A percentile compares a stretch with the other conserved stretches of the same genome.
Conservation (phyloP, 2,888 invertebrate genomes). For the Sarcophaga variegata region DNA sequence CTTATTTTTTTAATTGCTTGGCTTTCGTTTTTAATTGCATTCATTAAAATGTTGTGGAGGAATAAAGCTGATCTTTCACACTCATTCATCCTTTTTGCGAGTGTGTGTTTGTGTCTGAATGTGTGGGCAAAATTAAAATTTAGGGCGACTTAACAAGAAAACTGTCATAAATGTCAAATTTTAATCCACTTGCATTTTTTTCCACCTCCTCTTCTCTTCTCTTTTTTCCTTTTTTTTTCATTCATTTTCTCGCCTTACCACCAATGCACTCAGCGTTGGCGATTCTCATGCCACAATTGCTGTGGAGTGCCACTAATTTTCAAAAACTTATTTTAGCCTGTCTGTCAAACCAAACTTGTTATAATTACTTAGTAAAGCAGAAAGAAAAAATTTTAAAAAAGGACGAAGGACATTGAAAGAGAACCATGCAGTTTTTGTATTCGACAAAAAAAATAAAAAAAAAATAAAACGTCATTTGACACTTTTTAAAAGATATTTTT, state of each 20-base stretch:
- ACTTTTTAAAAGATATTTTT: background rate
- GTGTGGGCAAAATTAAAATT: constrained; percentile 22
- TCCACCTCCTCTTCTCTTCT: background rate
- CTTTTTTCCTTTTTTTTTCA: background rate
- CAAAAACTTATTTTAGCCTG: constrained; percentile 30
- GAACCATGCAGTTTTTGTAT: too few species aligned
- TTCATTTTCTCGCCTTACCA: background rate
- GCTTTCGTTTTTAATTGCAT: background rate
- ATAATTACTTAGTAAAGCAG: constrained; percentile 45
- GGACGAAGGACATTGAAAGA: background rate
- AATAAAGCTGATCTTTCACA: too few species aligned
- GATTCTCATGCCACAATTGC: background rate
- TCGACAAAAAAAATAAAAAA: too few species aligned
- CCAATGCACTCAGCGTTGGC: constrained; percentile 4
- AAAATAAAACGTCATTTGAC: background rate
- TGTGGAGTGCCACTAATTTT: constrained; percentile 46
- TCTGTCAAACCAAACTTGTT: constrained; percentile 48
- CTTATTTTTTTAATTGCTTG: too few species aligned
- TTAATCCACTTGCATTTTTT: constrained; percentile 45
- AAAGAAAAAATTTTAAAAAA: background rate
- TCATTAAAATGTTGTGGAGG: background rate
- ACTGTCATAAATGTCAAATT: constrained; percentile 57
- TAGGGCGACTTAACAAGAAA: constrained; percentile 47
- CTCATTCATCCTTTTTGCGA: background rate
- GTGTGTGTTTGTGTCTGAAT: background rate